Evolutionary conservation across 2,888 invertebrate genomes (phyloP).

Genomic region (Pristionchus exspectatus): DNA sequence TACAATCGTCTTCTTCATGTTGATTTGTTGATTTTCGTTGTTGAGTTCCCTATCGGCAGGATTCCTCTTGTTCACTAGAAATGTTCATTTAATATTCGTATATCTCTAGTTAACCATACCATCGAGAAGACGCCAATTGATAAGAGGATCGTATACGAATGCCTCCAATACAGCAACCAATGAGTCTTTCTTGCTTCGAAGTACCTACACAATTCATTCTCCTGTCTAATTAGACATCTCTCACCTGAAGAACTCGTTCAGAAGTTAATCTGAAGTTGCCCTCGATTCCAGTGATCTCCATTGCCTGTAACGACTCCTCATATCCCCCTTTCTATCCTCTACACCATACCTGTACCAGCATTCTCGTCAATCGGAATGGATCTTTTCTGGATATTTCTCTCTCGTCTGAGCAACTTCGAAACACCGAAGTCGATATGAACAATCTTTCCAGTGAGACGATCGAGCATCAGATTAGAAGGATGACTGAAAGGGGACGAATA

Average conservation of each 20-base stretch:
- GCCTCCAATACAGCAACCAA: constrained; percentile 99
- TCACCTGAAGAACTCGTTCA: constrained; percentile 92
- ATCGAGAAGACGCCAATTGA: constrained; percentile 95
- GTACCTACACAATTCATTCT: not conserved
- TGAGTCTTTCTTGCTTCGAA: constrained; percentile 85
- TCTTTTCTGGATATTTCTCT: constrained; percentile 99
- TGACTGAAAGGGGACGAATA: constrained; percentile 84
- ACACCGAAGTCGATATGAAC: constrained; percentile 98
- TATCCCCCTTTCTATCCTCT: constrained; percentile 82
- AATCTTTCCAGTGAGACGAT: constrained; percentile 97
- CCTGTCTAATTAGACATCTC: not conserved
- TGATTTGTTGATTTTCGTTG: no score
- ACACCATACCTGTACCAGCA: constrained; percentile 95
- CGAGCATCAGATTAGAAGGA: constrained; percentile 98
- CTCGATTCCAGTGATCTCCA: constrained; percentile 94
- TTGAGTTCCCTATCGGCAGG: not conserved
- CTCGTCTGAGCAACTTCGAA: constrained; percentile 99
- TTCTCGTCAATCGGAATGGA: constrained; percentile 96
- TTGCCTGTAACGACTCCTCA: constrained; percentile 65
- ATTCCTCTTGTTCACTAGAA: constrained; percentile 15
- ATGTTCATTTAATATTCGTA: not conserved
- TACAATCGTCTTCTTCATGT: constrained; percentile 50
- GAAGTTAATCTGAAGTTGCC: constrained; percentile 97
- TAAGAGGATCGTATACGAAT: constrained; percentile 97
- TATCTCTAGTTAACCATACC: constrained; percentile 58